These are phyloP conservation scores for Ophraella communa DNA, from an alignment of 2,888 invertebrate genomes.

Conservation along the genomic window DNA sequence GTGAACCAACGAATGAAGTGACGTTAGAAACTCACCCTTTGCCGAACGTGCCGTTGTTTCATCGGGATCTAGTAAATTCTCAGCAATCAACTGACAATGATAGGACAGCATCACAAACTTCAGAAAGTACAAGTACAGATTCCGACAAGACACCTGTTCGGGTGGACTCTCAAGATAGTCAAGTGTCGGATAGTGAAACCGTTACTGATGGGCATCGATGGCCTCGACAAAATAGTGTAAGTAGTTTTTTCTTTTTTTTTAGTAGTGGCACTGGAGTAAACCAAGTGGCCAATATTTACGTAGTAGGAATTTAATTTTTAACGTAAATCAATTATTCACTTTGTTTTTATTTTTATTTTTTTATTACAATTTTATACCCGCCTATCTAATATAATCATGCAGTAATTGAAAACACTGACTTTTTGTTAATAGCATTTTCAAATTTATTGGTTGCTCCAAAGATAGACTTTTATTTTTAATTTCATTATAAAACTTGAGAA, in stretches of 20 bases:
- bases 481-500: neutral
- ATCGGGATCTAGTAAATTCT: constrained; percentile 28
- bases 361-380: too few species aligned
- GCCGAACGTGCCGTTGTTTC: constrained; percentile 46
- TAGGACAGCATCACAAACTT: constrained; percentile 72
- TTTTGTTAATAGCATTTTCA: neutral
- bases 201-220: constrained; percentile 65
- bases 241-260: constrained; percentile 48
- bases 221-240: constrained; percentile 83
- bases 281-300: too few species aligned
- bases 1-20: constrained; percentile 60
- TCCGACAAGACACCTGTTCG: constrained; percentile 82
- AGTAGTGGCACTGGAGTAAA: too few species aligned
- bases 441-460: too few species aligned
- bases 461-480: too few species aligned
- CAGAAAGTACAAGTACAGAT: constrained; percentile 77
- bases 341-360: too few species aligned
- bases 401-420: neutral
- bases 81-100: constrained; percentile 74
- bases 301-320: too few species aligned
- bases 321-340: too few species aligned
- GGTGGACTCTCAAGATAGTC: constrained; percentile 83
- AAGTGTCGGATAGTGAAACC: constrained; percentile 71
- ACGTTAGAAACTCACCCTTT: constrained; percentile 63
- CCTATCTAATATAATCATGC: too few species aligned